Percentiles rank a stretch among this genome's conserved stretches.
These are phyloP conservation scores for Amiota mariae DNA, from an alignment of 2,888 invertebrate species.

Conservation along the genomic window DNA sequence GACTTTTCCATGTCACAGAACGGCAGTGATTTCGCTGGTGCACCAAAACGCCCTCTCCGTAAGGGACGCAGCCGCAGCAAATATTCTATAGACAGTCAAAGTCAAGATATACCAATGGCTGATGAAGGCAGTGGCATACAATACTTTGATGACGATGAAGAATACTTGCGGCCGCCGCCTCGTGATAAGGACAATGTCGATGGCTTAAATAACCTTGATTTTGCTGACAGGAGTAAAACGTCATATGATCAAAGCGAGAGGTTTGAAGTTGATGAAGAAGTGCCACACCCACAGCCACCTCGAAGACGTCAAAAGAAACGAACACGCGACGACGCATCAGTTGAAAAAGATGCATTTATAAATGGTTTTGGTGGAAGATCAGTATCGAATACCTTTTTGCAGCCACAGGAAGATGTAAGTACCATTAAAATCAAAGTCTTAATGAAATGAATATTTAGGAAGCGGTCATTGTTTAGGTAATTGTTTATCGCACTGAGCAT, in stretches of 20 bases:
- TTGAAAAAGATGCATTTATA: conserved; percentile 72
- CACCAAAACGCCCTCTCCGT: conserved; percentile 76
- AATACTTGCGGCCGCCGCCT: conserved; percentile 63
- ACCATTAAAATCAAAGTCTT: neutral
- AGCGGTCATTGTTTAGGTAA: conserved; percentile 74
- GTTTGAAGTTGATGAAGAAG: conserved; percentile 45
- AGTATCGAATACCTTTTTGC: conserved; percentile 72
- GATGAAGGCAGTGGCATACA: conserved; percentile 67
- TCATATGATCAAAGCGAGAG: neutral
- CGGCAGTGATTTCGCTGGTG: conserved; percentile 65
- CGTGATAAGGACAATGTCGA: conserved; percentile 52
- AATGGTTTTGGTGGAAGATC: conserved; percentile 73
- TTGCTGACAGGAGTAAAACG: conserved; percentile 29
- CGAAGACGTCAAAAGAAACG: conserved; percentile 71
- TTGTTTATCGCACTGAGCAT: conserved; percentile 80
- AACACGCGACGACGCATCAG: conserved; percentile 61
- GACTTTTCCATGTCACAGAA: conserved; percentile 71
- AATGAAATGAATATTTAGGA: neutral
- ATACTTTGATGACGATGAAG: conserved; percentile 73
- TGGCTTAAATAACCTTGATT: conserved; percentile 58
- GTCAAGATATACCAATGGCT: conserved; percentile 71
- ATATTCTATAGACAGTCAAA: conserved; percentile 72
- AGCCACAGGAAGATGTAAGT: conserved; percentile 72
- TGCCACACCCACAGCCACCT: conserved; percentile 71
- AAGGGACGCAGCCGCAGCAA: conserved; percentile 72